A percentile compares a stretch with the other conserved stretches of the same genome.
Evolutionary conservation across 2,797 vertebrate species (phyloP).

Genomic region (Rhinogobio ventralis): DNA sequence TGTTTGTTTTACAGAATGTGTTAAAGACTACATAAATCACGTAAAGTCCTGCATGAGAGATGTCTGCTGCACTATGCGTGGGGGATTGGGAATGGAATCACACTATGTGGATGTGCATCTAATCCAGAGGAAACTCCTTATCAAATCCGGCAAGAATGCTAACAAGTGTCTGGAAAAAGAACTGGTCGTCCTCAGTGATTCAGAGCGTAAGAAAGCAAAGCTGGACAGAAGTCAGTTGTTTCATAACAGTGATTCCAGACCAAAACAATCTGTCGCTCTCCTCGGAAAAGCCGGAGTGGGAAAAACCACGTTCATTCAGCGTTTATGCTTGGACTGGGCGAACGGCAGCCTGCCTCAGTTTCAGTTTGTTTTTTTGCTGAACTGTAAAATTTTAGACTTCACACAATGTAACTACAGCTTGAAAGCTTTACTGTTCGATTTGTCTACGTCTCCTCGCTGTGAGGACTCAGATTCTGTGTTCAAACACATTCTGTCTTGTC

Average conservation of each 20-base stretch:
- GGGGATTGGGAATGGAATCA: conserved; percentile 68
- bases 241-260: conserved; percentile 63
- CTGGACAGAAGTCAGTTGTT: conserved; percentile 77
- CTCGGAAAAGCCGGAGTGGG: conserved; percentile 88
- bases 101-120: conserved; percentile 81
- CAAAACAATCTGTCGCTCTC: conserved; percentile 79
- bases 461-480: conserved; percentile 73
- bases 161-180: conserved; percentile 84
- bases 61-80: conserved; percentile 68
- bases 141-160: conserved; percentile 73
- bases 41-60: conserved; percentile 75
- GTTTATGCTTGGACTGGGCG: conserved; percentile 88
- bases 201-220: conserved; percentile 71
- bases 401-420: conserved; percentile 73
- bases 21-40: conserved; percentile 73
- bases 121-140: conserved; percentile 74
- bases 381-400: conserved; percentile 77
- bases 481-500: conserved; percentile 76
- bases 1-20: conserved; percentile 74
- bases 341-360: conserved; percentile 81
- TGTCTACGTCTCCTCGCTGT: conserved; percentile 67
- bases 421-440: conserved; percentile 80
- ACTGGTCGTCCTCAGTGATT: conserved; percentile 76
- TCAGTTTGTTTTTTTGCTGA: conserved; percentile 87
- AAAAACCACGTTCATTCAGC: conserved; percentile 85